A percentile compares a stretch with the other conserved stretches of the same genome.
Conservation (phyloP, 2,113 vertebrate species). For the Desmodus rotundus region DNA sequence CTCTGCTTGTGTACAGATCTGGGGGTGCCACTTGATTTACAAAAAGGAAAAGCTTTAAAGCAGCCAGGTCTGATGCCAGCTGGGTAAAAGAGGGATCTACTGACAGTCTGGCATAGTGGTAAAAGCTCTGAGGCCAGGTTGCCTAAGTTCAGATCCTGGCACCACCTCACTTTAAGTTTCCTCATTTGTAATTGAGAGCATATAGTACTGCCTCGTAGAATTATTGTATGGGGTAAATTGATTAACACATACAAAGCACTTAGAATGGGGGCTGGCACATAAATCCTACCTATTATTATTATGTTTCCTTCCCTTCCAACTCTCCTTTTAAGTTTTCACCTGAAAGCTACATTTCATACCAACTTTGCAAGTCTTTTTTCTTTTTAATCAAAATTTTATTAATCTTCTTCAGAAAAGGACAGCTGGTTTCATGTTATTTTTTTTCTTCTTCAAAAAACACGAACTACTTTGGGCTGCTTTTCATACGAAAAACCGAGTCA, state of each 20-base stretch:
- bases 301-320: not conserved
- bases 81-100: not conserved
- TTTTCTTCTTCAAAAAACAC: not conserved
- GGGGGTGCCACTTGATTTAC: not conserved
- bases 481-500: slow-evolving; percentile 7
- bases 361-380: slow-evolving; percentile 26
- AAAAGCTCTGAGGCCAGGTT: not conserved
- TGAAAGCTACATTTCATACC: slow-evolving; percentile 16
- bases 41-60: slow-evolving; percentile 16
- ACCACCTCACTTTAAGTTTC: not conserved
- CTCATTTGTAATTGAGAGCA: not conserved
- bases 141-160: not conserved
- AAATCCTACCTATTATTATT: not conserved
- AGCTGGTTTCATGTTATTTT: slow-evolving; percentile 17
- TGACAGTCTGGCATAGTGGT: not conserved
- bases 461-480: not conserved
- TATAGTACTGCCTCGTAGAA: slow-evolving; percentile 4
- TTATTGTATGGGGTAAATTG: not conserved
- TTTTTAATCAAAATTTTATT: slow-evolving; percentile 37
- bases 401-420: slow-evolving; percentile 18
- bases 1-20: not conserved
- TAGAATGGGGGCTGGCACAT: not conserved
- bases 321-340: slow-evolving; percentile 43
- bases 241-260: not conserved
- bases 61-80: not conserved